phyloP scores from a whole-genome alignment of 2,797 vertebrate species.

The Parambassis ranga region DNA sequence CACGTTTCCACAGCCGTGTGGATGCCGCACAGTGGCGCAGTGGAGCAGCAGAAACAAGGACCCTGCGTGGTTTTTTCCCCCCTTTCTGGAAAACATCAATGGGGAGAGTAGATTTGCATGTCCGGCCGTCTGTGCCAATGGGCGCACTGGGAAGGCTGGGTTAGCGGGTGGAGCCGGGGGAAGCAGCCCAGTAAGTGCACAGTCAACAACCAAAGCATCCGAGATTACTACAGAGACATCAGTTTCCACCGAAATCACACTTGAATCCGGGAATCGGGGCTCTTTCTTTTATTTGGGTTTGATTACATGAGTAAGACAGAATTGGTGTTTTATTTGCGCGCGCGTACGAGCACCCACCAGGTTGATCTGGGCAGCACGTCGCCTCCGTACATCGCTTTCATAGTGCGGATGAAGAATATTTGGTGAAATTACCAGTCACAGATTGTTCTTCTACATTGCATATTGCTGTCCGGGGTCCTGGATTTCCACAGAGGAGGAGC shows the following conservation, averaged over 20 bases:
- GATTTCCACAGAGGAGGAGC: constrained; percentile 75
- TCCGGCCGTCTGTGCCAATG: constrained; percentile 75
- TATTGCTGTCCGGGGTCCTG: constrained; percentile 64
- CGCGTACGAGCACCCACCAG: constrained; percentile 12
- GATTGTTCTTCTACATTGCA: neutral
- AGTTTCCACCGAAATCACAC: constrained; percentile 20
- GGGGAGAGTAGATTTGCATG: constrained; percentile 79
- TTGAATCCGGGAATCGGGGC: neutral
- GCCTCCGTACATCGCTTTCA: constrained; percentile 25
- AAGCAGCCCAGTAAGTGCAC: constrained; percentile 74
- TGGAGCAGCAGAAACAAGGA: constrained; percentile 11
- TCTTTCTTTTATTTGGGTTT: neutral
- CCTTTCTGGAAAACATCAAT: constrained; percentile 75
- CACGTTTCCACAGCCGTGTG: accelerated
- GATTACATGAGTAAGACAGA: constrained; percentile 5
- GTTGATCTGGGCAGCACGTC: constrained; percentile 36
- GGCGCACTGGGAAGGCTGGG: constrained; percentile 69
- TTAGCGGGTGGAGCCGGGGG: constrained; percentile 78
- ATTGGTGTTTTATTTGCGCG: neutral
- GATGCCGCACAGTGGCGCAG: constrained; percentile 54
- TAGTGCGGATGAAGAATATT: constrained; percentile 51
- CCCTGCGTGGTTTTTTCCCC: neutral
- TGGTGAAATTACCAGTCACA: constrained; percentile 40
- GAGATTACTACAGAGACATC: constrained; percentile 55
- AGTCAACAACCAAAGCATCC: constrained; percentile 79